Conservation (phyloP, 2,888 invertebrate genomes). For the Lithophane semibrunnea region DNA sequence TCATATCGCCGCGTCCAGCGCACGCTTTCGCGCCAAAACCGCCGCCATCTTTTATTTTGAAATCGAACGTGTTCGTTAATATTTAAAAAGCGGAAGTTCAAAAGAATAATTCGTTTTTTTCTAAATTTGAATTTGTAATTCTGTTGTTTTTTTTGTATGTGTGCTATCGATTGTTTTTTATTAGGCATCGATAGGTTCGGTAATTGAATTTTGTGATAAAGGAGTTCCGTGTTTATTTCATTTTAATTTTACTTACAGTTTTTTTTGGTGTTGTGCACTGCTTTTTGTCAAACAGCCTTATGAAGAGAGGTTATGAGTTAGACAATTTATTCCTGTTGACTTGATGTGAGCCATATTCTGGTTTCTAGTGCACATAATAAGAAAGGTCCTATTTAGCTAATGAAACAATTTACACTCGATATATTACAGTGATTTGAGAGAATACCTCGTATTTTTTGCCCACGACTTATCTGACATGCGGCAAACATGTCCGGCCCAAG, state of each 20-base stretch:
- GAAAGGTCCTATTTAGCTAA: background rate
- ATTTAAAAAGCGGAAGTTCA: conserved; percentile 31
- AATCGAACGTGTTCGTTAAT: conserved; percentile 31
- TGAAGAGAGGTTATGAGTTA: background rate
- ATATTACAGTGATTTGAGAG: background rate
- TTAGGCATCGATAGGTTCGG: conserved; percentile 10
- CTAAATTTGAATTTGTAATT: conserved; percentile 4
- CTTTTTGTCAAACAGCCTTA: too few relatives aligned
- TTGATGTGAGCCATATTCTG: background rate
- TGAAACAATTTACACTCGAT: background rate
- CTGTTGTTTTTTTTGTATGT: background rate
- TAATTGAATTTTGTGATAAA: conserved; percentile 12
- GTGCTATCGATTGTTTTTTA: background rate
- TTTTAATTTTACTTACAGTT: background rate
- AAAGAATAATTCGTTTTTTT: background rate
- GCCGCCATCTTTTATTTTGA: conserved; percentile 35
- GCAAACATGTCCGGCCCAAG: background rate
- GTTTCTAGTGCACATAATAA: background rate
- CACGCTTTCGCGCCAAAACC: conserved; percentile 43
- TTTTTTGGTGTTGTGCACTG: background rate
- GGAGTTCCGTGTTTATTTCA: background rate
- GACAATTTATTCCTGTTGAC: background rate
- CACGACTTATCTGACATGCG: background rate
- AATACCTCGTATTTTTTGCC: too few relatives aligned
- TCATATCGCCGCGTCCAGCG: conserved; percentile 17